These are phyloP conservation scores for Pandemis heparana DNA, from an alignment of 2,888 invertebrate species.

Conservation along the genomic window DNA sequence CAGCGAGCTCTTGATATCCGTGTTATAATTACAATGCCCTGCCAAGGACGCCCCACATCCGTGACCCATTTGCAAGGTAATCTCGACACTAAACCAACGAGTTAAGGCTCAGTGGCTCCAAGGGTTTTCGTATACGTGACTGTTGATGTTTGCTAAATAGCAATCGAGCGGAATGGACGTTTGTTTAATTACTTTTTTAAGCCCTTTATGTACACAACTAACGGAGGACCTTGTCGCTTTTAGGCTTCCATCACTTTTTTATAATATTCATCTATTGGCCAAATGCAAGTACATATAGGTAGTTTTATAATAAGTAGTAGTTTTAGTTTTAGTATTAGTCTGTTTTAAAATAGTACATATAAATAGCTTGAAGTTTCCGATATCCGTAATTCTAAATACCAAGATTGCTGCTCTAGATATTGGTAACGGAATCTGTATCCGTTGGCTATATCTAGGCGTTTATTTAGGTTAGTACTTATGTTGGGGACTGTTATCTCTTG, in stretches of 20 bases:
- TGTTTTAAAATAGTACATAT: no score
- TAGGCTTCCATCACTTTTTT: background rate
- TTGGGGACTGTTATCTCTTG: no score
- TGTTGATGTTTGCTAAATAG: conserved; percentile 11
- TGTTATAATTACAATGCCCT: conserved; percentile 19
- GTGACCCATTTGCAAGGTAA: background rate
- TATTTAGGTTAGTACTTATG: no score
- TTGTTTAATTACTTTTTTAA: conserved; percentile 8
- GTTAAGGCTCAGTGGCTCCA: conserved; percentile 23
- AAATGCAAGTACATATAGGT: no score
- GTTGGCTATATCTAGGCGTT: no score
- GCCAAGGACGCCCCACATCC: conserved; percentile 24
- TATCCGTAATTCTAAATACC: no score
- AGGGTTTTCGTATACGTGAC: background rate
- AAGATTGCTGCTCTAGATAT: no score
- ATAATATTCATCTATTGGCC: no score
- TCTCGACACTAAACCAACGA: background rate
- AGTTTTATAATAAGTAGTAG: no score
- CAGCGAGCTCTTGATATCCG: conserved; percentile 12
- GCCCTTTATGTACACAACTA: background rate
- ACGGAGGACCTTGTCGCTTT: background rate
- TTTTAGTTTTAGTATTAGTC: no score
- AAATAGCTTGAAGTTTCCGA: no score
- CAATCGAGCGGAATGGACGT: conserved; percentile 6
- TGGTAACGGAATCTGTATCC: no score